These are phyloP conservation scores for Lycia hirtaria DNA, from an alignment of 2,888 invertebrate species.

Conservation along the genomic window DNA sequence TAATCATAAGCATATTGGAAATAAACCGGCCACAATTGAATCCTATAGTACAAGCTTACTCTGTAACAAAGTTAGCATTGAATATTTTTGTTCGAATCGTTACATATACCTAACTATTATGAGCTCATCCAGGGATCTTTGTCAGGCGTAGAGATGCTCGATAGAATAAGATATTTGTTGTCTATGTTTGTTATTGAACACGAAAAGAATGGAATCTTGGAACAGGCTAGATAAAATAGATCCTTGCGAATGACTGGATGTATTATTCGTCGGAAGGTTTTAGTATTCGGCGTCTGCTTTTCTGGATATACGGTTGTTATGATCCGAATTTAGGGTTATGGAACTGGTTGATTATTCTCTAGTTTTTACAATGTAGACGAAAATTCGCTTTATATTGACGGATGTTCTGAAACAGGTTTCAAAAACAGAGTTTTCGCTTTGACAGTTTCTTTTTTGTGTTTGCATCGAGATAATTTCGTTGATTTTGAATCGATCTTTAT, in stretches of 20 bases:
- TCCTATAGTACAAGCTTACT: too few relatives aligned
- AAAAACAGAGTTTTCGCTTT: too few relatives aligned
- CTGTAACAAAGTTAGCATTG: neutral
- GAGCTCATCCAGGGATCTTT: neutral
- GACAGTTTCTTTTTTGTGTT: too few relatives aligned
- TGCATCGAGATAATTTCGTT: too few relatives aligned
- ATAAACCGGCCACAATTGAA: too few relatives aligned
- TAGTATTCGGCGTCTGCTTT: slow-evolving; percentile 12
- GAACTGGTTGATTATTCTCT: neutral
- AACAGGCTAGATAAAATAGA: slow-evolving; percentile 21
- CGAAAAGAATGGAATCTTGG: slow-evolving; percentile 13
- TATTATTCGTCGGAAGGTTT: slow-evolving; percentile 14
- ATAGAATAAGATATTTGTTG: slow-evolving; percentile 18
- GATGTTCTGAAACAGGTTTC: too few relatives aligned
- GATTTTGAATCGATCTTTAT: too few relatives aligned
- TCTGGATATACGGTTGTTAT: slow-evolving; percentile 7
- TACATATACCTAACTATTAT: neutral
- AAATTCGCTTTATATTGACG: neutral
- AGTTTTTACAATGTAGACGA: neutral
- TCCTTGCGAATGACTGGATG: slow-evolving; percentile 19
- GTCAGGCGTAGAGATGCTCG: slow-evolving; percentile 4
- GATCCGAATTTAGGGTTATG: slow-evolving; percentile 1
- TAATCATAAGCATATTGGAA: too few relatives aligned
- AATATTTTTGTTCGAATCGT: neutral
- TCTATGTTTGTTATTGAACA: slow-evolving; percentile 23